Evolutionary conservation across 2,888 invertebrate species (phyloP).

Genomic region (Drosophila atripex): DNA sequence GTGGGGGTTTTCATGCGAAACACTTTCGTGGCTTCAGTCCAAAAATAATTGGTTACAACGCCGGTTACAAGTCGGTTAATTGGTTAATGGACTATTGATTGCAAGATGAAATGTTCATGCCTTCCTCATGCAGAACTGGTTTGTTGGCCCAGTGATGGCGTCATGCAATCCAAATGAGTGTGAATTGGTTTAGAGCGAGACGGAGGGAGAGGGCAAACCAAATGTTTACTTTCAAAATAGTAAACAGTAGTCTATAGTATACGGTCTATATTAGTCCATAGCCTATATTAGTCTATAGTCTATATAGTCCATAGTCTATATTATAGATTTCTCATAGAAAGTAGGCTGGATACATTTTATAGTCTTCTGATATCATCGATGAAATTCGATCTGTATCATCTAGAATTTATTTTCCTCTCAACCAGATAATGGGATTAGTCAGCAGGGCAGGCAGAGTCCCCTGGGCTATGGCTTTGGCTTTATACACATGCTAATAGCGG

Average conservation of each 20-base stretch:
- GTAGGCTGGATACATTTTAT: too few species aligned
- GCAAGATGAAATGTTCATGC: constrained; percentile 1
- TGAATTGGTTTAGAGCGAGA: not conserved
- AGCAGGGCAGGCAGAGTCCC: constrained; percentile 13
- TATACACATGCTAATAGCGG: not conserved
- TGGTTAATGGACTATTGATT: constrained; percentile 15
- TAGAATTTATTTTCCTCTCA: not conserved
- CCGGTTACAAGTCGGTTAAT: constrained; percentile 14
- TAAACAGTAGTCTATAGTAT: too few species aligned
- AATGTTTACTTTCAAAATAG: too few species aligned
- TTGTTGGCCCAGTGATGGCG: not conserved
- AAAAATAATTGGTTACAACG: constrained; percentile 18
- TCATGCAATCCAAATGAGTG: not conserved
- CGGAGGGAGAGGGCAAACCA: too few species aligned
- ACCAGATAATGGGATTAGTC: constrained; percentile 4
- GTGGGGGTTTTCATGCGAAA: not conserved
- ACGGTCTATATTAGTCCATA: too few species aligned
- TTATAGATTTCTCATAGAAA: too few species aligned
- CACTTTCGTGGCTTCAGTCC: constrained; percentile 24
- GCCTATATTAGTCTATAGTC: too few species aligned
- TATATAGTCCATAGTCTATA: too few species aligned
- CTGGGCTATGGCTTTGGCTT: constrained; percentile 19
- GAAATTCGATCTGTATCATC: constrained; percentile 6
- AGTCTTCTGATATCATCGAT: too few species aligned
- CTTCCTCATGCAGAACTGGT: constrained; percentile 16